Evolutionary conservation across 92 coral and sea anemone species (phyloP), one percentile per base, ranked within the genome.

Genomic region (Ricordea florida): DNA sequence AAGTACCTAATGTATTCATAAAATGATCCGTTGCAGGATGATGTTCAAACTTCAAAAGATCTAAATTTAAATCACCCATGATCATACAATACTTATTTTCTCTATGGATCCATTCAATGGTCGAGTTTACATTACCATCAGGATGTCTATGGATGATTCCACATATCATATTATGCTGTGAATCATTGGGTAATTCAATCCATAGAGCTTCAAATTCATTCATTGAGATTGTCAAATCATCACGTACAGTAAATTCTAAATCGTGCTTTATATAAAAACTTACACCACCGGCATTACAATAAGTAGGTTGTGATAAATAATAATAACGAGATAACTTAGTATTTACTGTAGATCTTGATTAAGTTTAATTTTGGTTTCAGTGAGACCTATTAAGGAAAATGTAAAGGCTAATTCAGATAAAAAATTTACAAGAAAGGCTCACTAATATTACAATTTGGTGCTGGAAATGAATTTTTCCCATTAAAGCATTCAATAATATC

Each of bases 371-470:
- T 79, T 79, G 52, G 55, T 79, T 69, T 79, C 85, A 10, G 72
- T 35, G 50, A 79, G 68, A 18, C 86, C 86, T n/a, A 59, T 80
- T 57, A 80, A 42, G 29, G 80, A 53, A 56, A 80, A 80, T n/a
- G 79, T 22, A 31, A 56, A 69, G 45, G 69, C 28, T 18, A 79
- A 59, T 40, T 69, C 79, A 58, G 78, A 79, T 29, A 69, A 34
- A 46, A 79, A 40, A 43, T 80, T 61, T 20, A 72, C 17, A 22
- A 80, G 40, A 62, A 22, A 29, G 45, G 33, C 31, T 55, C 48
- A 43, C 82, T 62, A 10, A 75, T 75, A 37, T 75, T 62, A 30
- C 26, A 61, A 50, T 75, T 49, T 18, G 46, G 7, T 35, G 52
- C 72, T 47, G 71, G 52, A 61, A 51, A 65, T 14, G 74, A 31